Conservation (phyloP, 2,888 invertebrate species). For the Ormyrus thymus region DNA sequence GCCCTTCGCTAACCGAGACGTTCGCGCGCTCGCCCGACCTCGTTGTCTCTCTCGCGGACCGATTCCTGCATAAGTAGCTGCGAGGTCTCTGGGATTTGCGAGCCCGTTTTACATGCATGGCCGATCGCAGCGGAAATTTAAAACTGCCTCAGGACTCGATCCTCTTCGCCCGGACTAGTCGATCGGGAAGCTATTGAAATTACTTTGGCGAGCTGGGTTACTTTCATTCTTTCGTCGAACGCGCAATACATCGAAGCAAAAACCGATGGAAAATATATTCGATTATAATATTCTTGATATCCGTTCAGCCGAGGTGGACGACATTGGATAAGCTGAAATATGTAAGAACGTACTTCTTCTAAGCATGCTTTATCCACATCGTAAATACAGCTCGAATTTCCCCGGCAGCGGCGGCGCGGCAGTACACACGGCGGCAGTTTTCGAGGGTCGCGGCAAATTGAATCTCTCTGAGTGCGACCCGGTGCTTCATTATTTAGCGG, state of each 20-base stretch:
- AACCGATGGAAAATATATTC: too few species aligned
- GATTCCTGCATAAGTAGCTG: constrained; percentile 47
- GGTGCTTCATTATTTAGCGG: constrained; percentile 70
- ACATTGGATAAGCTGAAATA: neutral
- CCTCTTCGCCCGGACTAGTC: neutral
- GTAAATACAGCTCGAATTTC: constrained; percentile 36
- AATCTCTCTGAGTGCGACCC: constrained; percentile 65
- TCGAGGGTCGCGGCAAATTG: constrained; percentile 61
- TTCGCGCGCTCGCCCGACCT: constrained; percentile 16
- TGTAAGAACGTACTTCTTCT: neutral
- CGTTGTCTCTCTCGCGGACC: constrained; percentile 19
- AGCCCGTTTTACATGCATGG: constrained; percentile 43
- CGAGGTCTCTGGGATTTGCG: constrained; percentile 18
- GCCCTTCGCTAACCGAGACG: neutral
- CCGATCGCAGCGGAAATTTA: constrained; percentile 21
- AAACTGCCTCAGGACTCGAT: neutral
- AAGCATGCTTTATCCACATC: constrained; percentile 31
- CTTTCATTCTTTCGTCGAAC: too few species aligned
- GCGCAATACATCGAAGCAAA: too few species aligned
- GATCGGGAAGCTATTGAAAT: constrained; percentile 17
- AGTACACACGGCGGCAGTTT: neutral
- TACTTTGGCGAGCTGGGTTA: too few species aligned
- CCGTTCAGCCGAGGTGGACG: too few species aligned
- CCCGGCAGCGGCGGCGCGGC: neutral
- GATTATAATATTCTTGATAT: too few species aligned